Evolutionary conservation across 1,140 invertebrate species (phyloP).

Genomic region (Cataglyphis hispanica): DNA sequence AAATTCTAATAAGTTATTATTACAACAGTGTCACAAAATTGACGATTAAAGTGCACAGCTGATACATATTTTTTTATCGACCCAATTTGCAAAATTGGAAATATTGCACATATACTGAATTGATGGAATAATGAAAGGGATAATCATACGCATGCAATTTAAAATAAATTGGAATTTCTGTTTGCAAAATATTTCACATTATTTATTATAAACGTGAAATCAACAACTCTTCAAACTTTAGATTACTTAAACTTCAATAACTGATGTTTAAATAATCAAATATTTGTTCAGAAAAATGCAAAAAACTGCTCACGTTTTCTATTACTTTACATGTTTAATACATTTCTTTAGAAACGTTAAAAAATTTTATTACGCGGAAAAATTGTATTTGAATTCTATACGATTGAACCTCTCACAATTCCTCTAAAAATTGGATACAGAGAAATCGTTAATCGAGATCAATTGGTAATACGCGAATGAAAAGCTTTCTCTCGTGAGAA

Average conservation of each 20-base stretch:
- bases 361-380: conserved; percentile 1
- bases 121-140: not conserved
- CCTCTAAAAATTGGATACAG: not conserved
- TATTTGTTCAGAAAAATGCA: not conserved
- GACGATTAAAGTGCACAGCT: not conserved
- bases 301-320: not conserved
- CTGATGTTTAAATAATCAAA: not conserved
- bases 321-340: not conserved
- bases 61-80: not conserved
- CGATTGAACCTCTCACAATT: too few species aligned
- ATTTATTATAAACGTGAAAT: not conserved
- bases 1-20: not conserved
- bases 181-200: not conserved
- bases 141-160: not conserved
- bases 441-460: not conserved
- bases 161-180: not conserved
- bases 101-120: not conserved
- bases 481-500: too few species aligned
- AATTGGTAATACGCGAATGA: not conserved
- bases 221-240: not conserved
- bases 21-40: not conserved
- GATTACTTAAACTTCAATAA: not conserved
- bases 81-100: not conserved
- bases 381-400: not conserved
- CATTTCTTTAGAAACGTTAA: not conserved